Evolutionary conservation across 2,888 invertebrate genomes (phyloP), one percentile per base, ranked within the genome.

Genomic region (Trichopoda pennipes): DNA sequence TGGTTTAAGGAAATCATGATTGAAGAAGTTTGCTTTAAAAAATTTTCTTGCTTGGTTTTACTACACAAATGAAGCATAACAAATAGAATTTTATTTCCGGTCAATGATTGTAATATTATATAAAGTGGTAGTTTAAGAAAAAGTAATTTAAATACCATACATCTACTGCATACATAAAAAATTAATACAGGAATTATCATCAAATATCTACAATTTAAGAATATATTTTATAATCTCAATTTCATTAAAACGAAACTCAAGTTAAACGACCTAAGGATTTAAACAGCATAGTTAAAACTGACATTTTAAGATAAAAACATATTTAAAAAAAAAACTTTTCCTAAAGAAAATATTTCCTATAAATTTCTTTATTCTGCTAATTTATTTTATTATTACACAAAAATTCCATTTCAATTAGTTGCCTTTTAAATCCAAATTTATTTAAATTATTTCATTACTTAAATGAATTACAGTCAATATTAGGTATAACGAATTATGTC

Each of bases 11-110:
- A 82, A 79, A 82, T 82, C 82, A 72, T 82, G 79, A 79, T 82
- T 72, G 75, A 80, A 63, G 72, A 38, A 19, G 21, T 60, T 61
- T 74, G 28, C 32, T 61, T 12, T 53, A 60, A n/a, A 58, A 21
- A 42, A 38, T 63, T 74, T 55, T 80, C 14, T 47, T 56, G 32
- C 58, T 64, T 64, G n/a, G 60, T 74, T 60, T 76, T 64, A 49
- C 42, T 63, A 63, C 58, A 72, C 47, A 82, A 82, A 82, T 82
- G 82, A 82, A 80, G 75, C 82, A 82, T 82, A 82, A 80, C 82
- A 63, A 79, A 76, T 79, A 68, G 58, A 68, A 79, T 79, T n/a
- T 82, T 79, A 82, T 82, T 82, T 82, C 82, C 82, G 82, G 82
- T 79, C 82, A 82, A 61, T 82, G 75, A 72, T 80, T 68, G 72